A percentile compares a stretch with the other conserved stretches of the same genome.
Evolutionary conservation across 2,888 invertebrate species (phyloP).

Genomic region (Rhyacophila evoluta): DNA sequence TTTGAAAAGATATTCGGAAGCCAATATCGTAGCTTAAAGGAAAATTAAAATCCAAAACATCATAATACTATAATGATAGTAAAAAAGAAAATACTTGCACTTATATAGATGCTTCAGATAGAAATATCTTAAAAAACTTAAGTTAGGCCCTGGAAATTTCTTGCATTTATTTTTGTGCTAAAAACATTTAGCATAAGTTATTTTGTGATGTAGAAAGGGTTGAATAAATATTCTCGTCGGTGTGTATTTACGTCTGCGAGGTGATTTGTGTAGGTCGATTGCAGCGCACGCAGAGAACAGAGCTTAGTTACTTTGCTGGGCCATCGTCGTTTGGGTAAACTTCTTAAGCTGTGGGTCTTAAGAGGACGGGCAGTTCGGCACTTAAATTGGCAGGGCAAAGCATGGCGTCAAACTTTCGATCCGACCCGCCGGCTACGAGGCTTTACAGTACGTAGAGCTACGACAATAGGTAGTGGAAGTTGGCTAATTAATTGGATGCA

Average conservation of each 20-base stretch:
- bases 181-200: too few relatives aligned
- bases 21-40: too few relatives aligned
- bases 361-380: constrained; percentile 40
- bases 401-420: constrained; percentile 18
- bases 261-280: constrained; percentile 19
- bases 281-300: neutral
- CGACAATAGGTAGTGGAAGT: neutral
- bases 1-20: too few relatives aligned
- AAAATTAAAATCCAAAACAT: too few relatives aligned
- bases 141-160: too few relatives aligned
- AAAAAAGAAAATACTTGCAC: too few relatives aligned
- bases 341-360: constrained; percentile 43
- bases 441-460: neutral
- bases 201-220: too few relatives aligned
- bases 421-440: constrained; percentile 2
- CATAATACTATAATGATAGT: too few relatives aligned
- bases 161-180: too few relatives aligned
- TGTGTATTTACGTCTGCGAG: neutral
- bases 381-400: constrained; percentile 38
- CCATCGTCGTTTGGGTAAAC: constrained; percentile 37
- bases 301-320: constrained; percentile 31
- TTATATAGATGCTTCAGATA: too few relatives aligned
- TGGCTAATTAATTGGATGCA: neutral
- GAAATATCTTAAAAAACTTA: too few relatives aligned
- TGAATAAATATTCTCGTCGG: neutral